Base-by-base conservation (phyloP, 2,113 vertebrate species). In the Boulengeromyrus knoepffleri region DNA sequence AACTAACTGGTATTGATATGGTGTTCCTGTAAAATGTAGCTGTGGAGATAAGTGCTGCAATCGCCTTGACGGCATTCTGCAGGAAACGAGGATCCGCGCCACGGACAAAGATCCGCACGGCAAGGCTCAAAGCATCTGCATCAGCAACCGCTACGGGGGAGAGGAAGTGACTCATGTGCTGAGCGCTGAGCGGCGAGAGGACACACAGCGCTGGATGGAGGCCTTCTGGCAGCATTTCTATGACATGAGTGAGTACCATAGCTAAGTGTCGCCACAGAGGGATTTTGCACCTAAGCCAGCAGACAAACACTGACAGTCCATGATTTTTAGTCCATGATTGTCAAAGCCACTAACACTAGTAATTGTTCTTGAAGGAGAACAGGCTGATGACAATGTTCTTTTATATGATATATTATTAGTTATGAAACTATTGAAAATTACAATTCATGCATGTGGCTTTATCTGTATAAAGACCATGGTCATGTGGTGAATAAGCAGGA, bases 221-320 rank as follows among this genome's bases (percentile, higher is more conserved):
- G 97, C 97, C 1, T 97, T 99, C 88, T 98, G 97, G 97, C 98
- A 99, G 94, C 98, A 98, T 90, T 98, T 98, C 94, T 97, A 97
- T 19, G 97, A 99, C 92, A 96, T 99, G 97, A 98, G 98, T 99
- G 93, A 87, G 85, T 87, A 47, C 83, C 45, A 27, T 12, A 46
- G 17, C 39, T n/a, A 39, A 45, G 77, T 24, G 5, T 45, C 19
- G 31, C 36, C 77, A 39, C 77, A 83, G 77, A 36, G 39, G 13
- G 77, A 36, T 83, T 83, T 45, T 21, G 42, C 39, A 19, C 13
- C 17, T 42, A 80, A 19, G 15, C 74, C 36, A 77, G 31, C 31
- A 77, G 36, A 77, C 70, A 80, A 31, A 70, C 10, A 31, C 58
- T 70, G 62, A 70, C 10, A 70, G 62, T n/a, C 12, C 17, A 42